Conservation (phyloP, 2,797 vertebrate genomes). For the Threskiornis aethiopicus region DNA sequence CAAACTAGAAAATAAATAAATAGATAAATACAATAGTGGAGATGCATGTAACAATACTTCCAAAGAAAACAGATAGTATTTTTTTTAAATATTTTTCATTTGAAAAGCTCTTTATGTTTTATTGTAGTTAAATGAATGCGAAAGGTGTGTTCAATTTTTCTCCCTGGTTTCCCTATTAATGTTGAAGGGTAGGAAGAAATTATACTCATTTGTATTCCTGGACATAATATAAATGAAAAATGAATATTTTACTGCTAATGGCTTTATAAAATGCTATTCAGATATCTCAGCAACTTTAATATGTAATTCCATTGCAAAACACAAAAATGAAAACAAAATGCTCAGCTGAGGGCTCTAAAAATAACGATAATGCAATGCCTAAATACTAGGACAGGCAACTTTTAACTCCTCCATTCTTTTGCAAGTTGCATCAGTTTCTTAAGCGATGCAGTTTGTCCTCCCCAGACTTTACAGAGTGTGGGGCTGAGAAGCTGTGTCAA, state of each 20-base stretch:
- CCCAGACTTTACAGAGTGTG: background rate
- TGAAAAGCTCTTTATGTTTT: background rate
- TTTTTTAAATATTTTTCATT: background rate
- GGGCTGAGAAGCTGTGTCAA: background rate
- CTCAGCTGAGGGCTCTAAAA: background rate
- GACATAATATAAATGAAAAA: conserved; percentile 35
- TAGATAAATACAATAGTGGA: background rate
- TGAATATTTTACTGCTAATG: conserved; percentile 19
- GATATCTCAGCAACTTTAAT: background rate
- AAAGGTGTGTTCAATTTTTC: conserved; percentile 32
- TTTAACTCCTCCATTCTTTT: background rate
- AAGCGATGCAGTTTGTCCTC: background rate
- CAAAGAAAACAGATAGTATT: background rate
- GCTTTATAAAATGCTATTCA: conserved; percentile 24
- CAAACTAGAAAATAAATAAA: background rate
- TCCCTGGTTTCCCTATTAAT: background rate
- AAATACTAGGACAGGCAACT: background rate
- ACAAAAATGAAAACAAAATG: background rate
- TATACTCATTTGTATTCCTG: conserved; percentile 32
- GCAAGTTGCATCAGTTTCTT: background rate
- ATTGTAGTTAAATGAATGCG: conserved; percentile 15
- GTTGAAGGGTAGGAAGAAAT: conserved; percentile 19
- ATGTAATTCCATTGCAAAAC: background rate
- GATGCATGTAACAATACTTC: background rate
- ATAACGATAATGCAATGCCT: background rate